Conservation (phyloP, 2,888 invertebrate species). For the Mantis religiosa region DNA sequence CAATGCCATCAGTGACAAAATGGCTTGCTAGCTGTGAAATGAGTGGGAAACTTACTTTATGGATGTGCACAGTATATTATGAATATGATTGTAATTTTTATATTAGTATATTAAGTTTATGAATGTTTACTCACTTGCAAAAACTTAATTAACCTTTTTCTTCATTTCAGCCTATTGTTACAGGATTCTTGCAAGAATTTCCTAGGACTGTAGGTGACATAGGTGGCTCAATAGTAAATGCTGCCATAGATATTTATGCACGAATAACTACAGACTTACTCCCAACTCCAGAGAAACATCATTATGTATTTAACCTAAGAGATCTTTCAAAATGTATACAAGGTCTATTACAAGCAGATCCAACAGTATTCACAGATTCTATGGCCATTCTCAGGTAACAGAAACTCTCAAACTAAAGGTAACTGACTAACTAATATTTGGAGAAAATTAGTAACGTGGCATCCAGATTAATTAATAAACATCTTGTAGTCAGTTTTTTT, state of each 20-base stretch:
- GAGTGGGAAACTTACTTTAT: no score
- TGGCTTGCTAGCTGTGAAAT: no score
- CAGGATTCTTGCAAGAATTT: constrained; percentile 76
- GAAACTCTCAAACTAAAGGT: no score
- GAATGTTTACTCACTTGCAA: no score
- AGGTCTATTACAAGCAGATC: constrained; percentile 81
- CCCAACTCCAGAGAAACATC: constrained; percentile 88
- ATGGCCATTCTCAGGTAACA: constrained; percentile 60
- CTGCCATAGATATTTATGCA: constrained; percentile 79
- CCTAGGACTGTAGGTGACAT: constrained; percentile 62
- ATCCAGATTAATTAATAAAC: no score
- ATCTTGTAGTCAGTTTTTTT: no score
- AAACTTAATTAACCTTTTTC: neutral
- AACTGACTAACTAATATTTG: no score
- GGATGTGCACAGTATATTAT: no score
- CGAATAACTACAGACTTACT: constrained; percentile 74
- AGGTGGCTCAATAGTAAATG: constrained; percentile 69
- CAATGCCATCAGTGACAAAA: no score
- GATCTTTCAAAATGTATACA: constrained; percentile 88
- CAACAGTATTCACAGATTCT: constrained; percentile 63
- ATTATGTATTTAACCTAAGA: constrained; percentile 88
- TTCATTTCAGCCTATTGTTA: constrained; percentile 57
- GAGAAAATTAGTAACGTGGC: no score
- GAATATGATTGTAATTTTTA: no score
- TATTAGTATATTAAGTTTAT: no score